Base-by-base conservation (phyloP, 2,888 invertebrate species). In the Malthinus seriepunctatus region DNA sequence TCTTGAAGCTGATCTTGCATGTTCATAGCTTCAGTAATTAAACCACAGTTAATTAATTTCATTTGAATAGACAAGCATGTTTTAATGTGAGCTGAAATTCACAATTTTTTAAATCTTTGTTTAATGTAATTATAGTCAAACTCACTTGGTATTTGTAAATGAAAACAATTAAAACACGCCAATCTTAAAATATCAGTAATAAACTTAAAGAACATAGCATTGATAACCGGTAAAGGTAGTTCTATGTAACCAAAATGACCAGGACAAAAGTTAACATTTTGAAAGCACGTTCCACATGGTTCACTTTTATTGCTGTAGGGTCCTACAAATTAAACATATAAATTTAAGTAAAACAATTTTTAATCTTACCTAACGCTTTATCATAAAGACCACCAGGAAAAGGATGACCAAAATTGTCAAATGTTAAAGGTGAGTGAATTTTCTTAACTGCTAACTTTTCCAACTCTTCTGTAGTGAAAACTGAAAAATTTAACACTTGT, bases 211-310 rank as follows among this genome's bases (percentile, higher is more conserved):
- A 95, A 94, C 45, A 98, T 73, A 0, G 98, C 97, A 82, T 98
- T 97, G 56, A 93, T 88, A 0, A 95, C 91, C 0, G 94, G 88
- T 8, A 97, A 79, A 0, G 94, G 93, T 1, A 99, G 80, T 65
- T 91, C 90, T 63, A 99, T 95, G 74, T 97, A 94, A 0, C 98
- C 98, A 78, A 95, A 89, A 79, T 99, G 99, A 0, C 99, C 99
- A 0, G 90, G 87, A 73, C 97, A 97, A 62, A 84, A 80, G 6
- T 83, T 73, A 42, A 85, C 75, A 11, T 82, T 83, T 64, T 86
- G 84, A 8, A 84, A 83, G 73, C 97, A 98, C 6, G 95, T 96
- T 3, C 80, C 80, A 76, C 97, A 98, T 0, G 86, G 81, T 60
- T 92, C 91, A 68, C 81, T 78, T 46, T 83, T 78, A 9, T 87